Evolutionary conservation across 1,140 invertebrate genomes (phyloP), one percentile per base, ranked within the genome.

Genomic region (Oppia nitens): DNA sequence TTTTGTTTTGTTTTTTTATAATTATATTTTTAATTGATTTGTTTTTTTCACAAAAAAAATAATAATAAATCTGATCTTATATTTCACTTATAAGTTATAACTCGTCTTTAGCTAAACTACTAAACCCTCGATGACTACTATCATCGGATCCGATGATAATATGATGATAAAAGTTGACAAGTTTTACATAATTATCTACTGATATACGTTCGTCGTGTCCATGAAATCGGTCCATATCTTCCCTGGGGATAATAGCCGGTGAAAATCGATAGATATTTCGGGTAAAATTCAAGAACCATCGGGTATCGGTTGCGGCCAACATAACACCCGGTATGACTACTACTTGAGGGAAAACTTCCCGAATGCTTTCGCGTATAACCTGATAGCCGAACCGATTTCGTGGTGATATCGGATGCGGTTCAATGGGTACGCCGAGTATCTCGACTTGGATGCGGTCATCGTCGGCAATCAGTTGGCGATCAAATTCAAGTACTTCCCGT

Each of bases 281-380:
- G 1, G 76, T 73, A 28, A 79, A 66, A 23, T 70, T 60, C 12
- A 72, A 59, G 65, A 78, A 80, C 68, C 75, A 73, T 48, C 66
- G 68, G 2, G 76, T 75, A 64, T 80, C 78, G 27, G 78, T 80
- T 59, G 77, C 77, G 21, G 71, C 78, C 6, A 77, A 66, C 68
- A 77, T 68, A 3, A 73, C 64, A 53, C 76, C 74, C 66, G 78
- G 77, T 27, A 69, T 72, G 14, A 77, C 71, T 21, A 72, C 65
- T 26, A 68, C 68, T 20, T 72, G 67, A 3, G 66, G 68, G 63
- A 70, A 79, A 17, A 78, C 66, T 63, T 78, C 72, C 56, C 66
- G 55, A 9, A 76, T 71, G 49, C 72, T 75, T 47, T 68, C 69
- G 45, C 73, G 72, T 20, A 79, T 66, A 1, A 71, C 68, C 60